These are phyloP conservation scores for Agonopterix alstromeriana DNA, from an alignment of 2,888 invertebrate species.

Conservation along the genomic window DNA sequence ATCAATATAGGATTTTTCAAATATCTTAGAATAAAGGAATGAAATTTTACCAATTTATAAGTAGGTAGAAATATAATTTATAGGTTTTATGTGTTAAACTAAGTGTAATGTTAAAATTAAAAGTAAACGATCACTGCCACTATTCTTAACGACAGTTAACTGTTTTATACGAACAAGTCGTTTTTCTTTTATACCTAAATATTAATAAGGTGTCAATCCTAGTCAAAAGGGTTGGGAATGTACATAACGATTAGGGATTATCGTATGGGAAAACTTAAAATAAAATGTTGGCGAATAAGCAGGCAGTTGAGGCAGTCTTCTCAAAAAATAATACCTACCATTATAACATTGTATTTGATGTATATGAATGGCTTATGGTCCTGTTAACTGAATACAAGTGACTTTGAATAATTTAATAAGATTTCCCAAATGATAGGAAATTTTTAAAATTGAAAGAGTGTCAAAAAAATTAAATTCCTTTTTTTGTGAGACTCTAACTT, in stretches of 20 bases:
- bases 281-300: no score
- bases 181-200: slow-evolving; percentile 26
- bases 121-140: slow-evolving; percentile 61
- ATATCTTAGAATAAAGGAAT: not conserved
- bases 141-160: slow-evolving; percentile 31
- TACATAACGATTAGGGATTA: slow-evolving; percentile 9
- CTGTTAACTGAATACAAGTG: no score
- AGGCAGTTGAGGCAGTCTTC: no score
- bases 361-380: no score
- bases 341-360: no score
- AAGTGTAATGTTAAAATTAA: not conserved
- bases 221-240: slow-evolving; percentile 71
- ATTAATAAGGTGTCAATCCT: slow-evolving; percentile 61
- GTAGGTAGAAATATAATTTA: slow-evolving; percentile 3
- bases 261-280: no score
- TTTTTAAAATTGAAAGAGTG: no score
- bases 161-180: slow-evolving; percentile 25
- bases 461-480: no score
- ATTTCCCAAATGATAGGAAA: no score
- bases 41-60: slow-evolving; percentile 2
- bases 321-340: no score
- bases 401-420: no score
- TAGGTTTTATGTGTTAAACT: slow-evolving; percentile 3
- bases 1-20: not conserved
- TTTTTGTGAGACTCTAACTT: no score